Evolutionary conservation across 2,888 invertebrate species (phyloP), one percentile per base, ranked within the genome.

Genomic region (Anoplius nigerrimus): DNA sequence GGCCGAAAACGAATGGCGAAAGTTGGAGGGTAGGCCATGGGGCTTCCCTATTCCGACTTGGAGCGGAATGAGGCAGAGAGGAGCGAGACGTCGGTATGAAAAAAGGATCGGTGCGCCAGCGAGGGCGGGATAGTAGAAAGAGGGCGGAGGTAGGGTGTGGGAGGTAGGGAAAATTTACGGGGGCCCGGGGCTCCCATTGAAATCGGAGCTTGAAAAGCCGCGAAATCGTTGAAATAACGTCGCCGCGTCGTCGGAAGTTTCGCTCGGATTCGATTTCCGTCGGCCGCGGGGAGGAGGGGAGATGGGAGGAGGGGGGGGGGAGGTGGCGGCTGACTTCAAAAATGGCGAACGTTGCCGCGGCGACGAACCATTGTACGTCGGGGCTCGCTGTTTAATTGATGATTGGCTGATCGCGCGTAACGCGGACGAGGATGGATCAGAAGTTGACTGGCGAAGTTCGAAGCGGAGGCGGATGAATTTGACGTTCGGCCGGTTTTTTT

Each of bases 221-320:
- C 79, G 74, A 71, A 74, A 76, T 78, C 76, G 79, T 65, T 76
- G 74, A 69, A 76, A 76, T 74, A 79, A 76, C 71, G 74, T 74
- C 66, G 69, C 67, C 45, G 18, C 20, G 27, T 21, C 16, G 48
- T 18, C n/a, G 48, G 48, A 46, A 48, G 43, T 34, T 16, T 18
- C 57, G 27, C 53, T 21, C 2, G 21, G 74, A 76, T 76, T 72
- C 76, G 74, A 78, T 78, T 76, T 75, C 62, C 62, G 70, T 55
- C 52, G 65, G 57, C 69, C 72, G 72, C 76, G 76, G 74, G 71
- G 74, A 71, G 76, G 57, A 45, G 46, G 24, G 46, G 54, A 15
- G 48, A n/a, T n/a, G 16, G 48, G 48, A 48, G 11, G 48, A 48
- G 18, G 18, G 48, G 48, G 48, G 16, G 5, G 16, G 18, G n/a